Evolutionary conservation across 35 echinoderm and acorn worm genomes (phyloP).

Genomic region (Lytechinus pictus): DNA sequence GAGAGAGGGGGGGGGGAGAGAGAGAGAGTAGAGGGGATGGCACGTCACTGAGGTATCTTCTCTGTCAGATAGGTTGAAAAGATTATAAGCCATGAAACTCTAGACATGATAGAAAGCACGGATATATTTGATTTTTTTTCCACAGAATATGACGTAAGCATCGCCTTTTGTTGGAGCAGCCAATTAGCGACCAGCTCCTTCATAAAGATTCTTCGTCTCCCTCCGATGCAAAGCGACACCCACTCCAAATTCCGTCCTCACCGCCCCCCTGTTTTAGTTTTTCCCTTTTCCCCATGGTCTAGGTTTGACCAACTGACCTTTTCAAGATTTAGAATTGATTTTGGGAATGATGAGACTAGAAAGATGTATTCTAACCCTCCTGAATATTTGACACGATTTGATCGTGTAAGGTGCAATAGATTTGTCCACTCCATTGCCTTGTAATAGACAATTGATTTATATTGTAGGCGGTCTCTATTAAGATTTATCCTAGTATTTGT

Average conservation of each 20-base stretch:
- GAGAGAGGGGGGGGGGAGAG: not conserved
- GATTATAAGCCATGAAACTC: not conserved
- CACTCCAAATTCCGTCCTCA: not conserved
- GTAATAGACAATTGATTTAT: not conserved
- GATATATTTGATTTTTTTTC: not conserved
- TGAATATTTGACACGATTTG: slow-evolving; percentile 19
- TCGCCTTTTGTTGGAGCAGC: not conserved
- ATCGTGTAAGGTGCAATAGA: not conserved
- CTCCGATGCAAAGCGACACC: not conserved
- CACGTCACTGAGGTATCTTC: not conserved
- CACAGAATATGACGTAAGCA: not conserved
- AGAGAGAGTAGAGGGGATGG: not conserved
- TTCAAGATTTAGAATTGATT: not conserved
- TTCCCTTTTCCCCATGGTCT: not conserved
- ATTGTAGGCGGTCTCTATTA: not conserved
- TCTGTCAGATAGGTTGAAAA: not conserved
- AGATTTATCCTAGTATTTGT: not conserved
- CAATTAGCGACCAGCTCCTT: not conserved
- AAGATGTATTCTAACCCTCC: not conserved
- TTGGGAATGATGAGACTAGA: not conserved
- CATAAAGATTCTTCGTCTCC: not conserved
- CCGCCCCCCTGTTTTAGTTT: not conserved
- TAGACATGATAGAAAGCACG: not conserved
- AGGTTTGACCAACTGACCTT: not conserved
- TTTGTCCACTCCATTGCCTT: not conserved